These are phyloP conservation scores for Calcarius ornatus DNA, from an alignment of 2,113 vertebrate species.

Conservation along the genomic window DNA sequence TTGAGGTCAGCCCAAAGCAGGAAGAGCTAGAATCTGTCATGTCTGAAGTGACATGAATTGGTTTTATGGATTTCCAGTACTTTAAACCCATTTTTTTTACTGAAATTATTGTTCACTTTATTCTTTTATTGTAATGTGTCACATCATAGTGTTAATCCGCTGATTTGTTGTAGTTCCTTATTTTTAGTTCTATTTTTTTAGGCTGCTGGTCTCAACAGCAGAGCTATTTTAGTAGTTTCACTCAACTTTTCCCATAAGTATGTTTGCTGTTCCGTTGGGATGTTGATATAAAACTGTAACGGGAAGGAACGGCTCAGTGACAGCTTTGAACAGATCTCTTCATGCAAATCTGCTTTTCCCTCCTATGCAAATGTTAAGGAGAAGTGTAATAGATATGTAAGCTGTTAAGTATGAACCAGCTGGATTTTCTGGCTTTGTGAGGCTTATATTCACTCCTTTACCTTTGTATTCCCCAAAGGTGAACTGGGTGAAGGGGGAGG, in stretches of 20 bases:
- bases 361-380: conserved; percentile 30
- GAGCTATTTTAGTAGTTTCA: background rate
- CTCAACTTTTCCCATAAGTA: background rate
- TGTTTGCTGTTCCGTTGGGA: conserved; percentile 39
- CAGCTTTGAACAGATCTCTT: conserved; percentile 28
- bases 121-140: background rate
- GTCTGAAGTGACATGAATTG: background rate
- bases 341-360: conserved; percentile 36
- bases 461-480: background rate
- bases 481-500: background rate
- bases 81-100: background rate
- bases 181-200: background rate
- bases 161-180: background rate
- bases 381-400: background rate
- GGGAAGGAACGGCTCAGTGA: background rate
- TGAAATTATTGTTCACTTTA: background rate
- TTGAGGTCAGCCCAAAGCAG: background rate
- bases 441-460: background rate
- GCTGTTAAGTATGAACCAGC: background rate
- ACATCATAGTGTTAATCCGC: background rate
- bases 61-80: background rate
- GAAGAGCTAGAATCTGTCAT: background rate
- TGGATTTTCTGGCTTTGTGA: conserved; percentile 34
- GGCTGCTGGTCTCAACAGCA: background rate
- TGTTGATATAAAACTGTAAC: background rate